phyloP scores from a whole-genome alignment of 2,113 vertebrate species.

The Cryptotis parvus region DNA sequence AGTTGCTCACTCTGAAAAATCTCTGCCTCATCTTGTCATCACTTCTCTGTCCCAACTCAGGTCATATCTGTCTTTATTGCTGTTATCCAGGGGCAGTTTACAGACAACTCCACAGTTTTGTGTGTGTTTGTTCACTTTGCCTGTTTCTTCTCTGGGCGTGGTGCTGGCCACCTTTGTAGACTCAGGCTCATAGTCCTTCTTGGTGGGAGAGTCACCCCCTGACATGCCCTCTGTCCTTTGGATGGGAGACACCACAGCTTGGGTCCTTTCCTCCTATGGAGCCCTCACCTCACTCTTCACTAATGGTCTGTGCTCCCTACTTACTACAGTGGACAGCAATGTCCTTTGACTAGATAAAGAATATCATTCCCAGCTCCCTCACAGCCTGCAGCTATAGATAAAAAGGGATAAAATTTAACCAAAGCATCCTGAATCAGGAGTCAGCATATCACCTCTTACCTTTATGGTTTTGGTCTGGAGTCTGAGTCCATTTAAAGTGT shows the following conservation, averaged over 20 bases:
- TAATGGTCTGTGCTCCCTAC: not conserved
- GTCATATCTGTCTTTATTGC: not conserved
- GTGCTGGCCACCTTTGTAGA: not conserved
- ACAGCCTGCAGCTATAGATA: constrained; percentile 19
- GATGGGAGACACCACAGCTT: not conserved
- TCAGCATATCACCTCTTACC: constrained; percentile 89
- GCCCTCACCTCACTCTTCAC: not conserved
- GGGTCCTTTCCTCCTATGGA: not conserved
- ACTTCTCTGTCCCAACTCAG: not conserved
- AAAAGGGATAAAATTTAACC: constrained; percentile 43
- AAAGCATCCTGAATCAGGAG: constrained; percentile 29
- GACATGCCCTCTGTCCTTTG: not conserved
- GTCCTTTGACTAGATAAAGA: constrained; percentile 46
- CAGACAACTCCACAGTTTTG: constrained; percentile 7
- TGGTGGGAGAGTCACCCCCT: not conserved
- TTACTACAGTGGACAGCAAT: not conserved
- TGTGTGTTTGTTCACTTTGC: not conserved
- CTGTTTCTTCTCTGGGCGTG: not conserved
- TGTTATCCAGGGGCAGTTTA: not conserved
- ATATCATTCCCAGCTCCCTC: not conserved
- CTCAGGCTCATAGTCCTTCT: not conserved
- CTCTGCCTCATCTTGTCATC: not conserved
- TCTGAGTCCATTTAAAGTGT: constrained; percentile 99
- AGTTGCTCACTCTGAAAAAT: not conserved
- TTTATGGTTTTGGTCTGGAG: constrained; percentile 99